phyloP scores from a whole-genome alignment of 2,113 vertebrate species.

The Pollachius pollachius region DNA sequence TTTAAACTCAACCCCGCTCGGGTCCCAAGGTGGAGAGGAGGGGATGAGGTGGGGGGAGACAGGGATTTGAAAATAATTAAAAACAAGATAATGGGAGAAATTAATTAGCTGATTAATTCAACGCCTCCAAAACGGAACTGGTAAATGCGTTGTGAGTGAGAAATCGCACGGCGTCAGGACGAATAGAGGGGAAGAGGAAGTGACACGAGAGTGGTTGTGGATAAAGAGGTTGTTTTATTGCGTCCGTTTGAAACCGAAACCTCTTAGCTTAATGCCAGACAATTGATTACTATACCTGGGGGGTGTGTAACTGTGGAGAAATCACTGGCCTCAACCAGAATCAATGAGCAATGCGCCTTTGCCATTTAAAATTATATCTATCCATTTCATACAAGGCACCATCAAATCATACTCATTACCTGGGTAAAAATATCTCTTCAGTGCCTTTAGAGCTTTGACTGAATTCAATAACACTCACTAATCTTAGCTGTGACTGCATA shows the following conservation, averaged over 20 bases:
- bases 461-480: slow-evolving; percentile 36
- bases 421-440: slow-evolving; percentile 22
- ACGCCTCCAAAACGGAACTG: slow-evolving; percentile 62
- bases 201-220: slow-evolving; percentile 37
- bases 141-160: slow-evolving; percentile 34
- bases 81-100: slow-evolving; percentile 73
- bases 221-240: slow-evolving; percentile 46
- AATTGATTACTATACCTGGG: slow-evolving; percentile 55
- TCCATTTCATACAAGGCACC: slow-evolving; percentile 31
- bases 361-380: slow-evolving; percentile 53
- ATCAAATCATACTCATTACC: slow-evolving; percentile 41
- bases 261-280: slow-evolving; percentile 54
- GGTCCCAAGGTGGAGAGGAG: too few species aligned
- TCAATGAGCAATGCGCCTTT: slow-evolving; percentile 52
- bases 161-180: slow-evolving; percentile 59
- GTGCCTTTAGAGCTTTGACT: slow-evolving; percentile 17
- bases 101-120: slow-evolving; percentile 69
- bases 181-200: slow-evolving; percentile 52
- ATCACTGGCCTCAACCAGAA: slow-evolving; percentile 41
- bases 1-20: slow-evolving; percentile 32
- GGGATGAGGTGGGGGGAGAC: slow-evolving; percentile 7
- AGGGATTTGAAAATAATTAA: slow-evolving; percentile 66
- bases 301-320: slow-evolving; percentile 41
- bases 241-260: slow-evolving; percentile 60
- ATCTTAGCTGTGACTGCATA: slow-evolving; percentile 23